These are phyloP conservation scores for Ptilonorhynchus violaceus DNA, from an alignment of 2,113 vertebrate species.

Conservation along the genomic window DNA sequence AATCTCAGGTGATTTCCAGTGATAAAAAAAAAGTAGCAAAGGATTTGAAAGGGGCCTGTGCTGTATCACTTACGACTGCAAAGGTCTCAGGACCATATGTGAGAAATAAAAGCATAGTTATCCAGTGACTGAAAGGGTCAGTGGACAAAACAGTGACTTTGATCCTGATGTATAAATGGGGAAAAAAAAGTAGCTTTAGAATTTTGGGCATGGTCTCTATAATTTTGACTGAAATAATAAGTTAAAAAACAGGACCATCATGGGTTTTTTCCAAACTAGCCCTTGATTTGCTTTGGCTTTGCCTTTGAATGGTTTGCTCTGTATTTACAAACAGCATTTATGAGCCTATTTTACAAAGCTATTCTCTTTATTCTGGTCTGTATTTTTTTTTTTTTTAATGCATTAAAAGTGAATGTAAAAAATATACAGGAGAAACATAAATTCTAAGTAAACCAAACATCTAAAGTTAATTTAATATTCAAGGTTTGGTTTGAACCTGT, in stretches of 20 bases:
- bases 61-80: not conserved
- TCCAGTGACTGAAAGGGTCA: not conserved
- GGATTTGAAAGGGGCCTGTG: not conserved
- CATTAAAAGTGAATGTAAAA: not conserved
- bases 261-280: rapidly evolving
- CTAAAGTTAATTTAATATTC: constrained; percentile 2
- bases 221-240: not conserved
- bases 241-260: not conserved
- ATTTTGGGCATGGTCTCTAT: not conserved
- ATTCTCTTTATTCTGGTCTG: not conserved
- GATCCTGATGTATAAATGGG: not conserved
- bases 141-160: not conserved
- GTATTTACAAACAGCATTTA: not conserved
- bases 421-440: not conserved
- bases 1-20: not conserved
- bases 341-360: not conserved
- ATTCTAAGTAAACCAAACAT: not conserved
- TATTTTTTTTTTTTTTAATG: not conserved
- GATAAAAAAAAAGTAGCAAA: not conserved
- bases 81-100: not conserved
- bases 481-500: constrained; percentile 15
- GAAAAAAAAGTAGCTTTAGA: not conserved
- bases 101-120: not conserved
- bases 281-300: not conserved
- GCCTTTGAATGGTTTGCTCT: not conserved